Base-by-base conservation (phyloP, 2,888 invertebrate species). In the Eubasilissa splendida region DNA sequence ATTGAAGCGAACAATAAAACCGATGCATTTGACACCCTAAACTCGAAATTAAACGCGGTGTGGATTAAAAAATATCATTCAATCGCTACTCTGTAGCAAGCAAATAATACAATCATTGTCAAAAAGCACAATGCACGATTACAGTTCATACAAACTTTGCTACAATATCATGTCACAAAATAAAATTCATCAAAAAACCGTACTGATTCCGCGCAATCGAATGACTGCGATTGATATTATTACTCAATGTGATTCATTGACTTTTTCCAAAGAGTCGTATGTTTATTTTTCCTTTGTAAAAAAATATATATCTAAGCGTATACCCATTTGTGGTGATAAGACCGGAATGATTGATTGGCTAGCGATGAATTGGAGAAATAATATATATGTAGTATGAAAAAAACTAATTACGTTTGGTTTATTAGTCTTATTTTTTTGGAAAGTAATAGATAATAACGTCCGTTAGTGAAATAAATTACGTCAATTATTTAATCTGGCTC, bases 1-100 rank as follows among this genome's bases (percentile, higher is more conserved):
- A 82, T 83, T 82, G 83, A 54, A 80, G 80, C 80, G 75, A 76
- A 82, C 83, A 80, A 81, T 83, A 73, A 76, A 71, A 73, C 60
- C 63, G 76, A 71, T n/a, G 42, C 63, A 76, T 81, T 79, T 78
- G 80, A 78, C 80, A 80, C 82, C 58, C 22, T 33, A 53, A 50
- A 65, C 42, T 14, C 54, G 56, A 79, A 70, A 60, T 76, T 76
- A 76, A 53, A 79, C 56, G 53, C 66, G 14, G 54, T 75, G 66
- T 58, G 66, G 66, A 74, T 65, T 66, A 53, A 75, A 65, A 75
- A 42, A 79, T 63, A 78, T 56, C 66, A 31, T 33, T 70, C 59
- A 77, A 56, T 33, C 31, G 33, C n/a, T 33, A 50, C 50, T 68
- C 50, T n/a, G 68, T 54, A 31, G 22, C 54, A n/a, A 33, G 53